Evolutionary conservation across 2,888 invertebrate genomes (phyloP).

Genomic region (Nezara viridula): DNA sequence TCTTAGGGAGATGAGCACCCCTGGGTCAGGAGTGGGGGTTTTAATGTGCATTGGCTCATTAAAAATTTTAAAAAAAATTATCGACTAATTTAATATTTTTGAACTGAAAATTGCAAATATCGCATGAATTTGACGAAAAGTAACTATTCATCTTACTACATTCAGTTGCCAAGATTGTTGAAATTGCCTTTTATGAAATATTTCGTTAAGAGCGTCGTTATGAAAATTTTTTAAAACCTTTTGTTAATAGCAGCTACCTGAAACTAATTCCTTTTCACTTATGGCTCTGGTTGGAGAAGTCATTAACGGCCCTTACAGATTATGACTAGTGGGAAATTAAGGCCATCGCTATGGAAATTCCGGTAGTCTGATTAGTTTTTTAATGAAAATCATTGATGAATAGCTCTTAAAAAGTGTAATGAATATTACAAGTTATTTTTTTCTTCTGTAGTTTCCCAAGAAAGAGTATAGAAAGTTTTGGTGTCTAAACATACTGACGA

Average conservation of each 20-base stretch:
- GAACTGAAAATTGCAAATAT: no score
- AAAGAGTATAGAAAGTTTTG: background rate
- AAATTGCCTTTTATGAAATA: constrained; percentile 13
- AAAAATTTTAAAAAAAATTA: no score
- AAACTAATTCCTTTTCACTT: constrained; percentile 43
- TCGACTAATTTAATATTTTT: no score
- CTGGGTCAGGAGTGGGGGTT: no score
- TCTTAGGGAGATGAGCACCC: no score
- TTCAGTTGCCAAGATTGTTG: background rate
- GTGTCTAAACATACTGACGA: background rate
- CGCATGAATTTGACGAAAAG: background rate
- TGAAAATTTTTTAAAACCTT: constrained; percentile 13
- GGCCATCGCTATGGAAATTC: constrained; percentile 30
- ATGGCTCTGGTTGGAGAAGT: constrained; percentile 3
- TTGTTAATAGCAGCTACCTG: constrained; percentile 33
- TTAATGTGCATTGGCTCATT: no score
- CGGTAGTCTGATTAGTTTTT: constrained; percentile 36
- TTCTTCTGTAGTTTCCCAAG: background rate
- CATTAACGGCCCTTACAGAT: constrained; percentile 37
- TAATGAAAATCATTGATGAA: constrained; percentile 5
- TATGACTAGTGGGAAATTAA: constrained; percentile 29
- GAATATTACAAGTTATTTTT: background rate
- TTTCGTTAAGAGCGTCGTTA: constrained; percentile 12
- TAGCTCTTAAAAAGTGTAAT: background rate
- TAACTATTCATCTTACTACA: background rate